Base-by-base conservation (phyloP, 2,888 invertebrate species). In the Phengaris arion region DNA sequence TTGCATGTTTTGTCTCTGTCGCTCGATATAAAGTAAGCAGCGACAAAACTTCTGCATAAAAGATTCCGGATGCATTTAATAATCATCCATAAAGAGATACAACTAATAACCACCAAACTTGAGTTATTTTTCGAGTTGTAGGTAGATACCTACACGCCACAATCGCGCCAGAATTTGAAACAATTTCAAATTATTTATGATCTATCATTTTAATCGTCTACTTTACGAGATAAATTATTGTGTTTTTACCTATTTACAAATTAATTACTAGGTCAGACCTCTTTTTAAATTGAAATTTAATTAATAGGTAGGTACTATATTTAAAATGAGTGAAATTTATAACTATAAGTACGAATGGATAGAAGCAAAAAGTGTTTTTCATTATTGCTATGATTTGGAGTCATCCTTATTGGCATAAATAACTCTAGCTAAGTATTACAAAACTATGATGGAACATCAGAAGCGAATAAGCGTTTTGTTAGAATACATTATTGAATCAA, bases 201-300 rank as follows among this genome's bases (percentile, higher is more conserved):
- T 75, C 48, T 59, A 70, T 35, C 35, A 70, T 75, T 75, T 77
- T 76, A 77, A 89, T 86, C 87, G 84, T 85, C 87, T 87, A 87
- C 89, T 86, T 88, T 89, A 89, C 86, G 88, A 87, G 90, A 75
- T 68, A 91, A 90, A 90, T 91, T 92, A 92, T 92, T 92, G 92
- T 92, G 86, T 91, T 86, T 85, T 83, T 85, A 81, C 77, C 80
- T 91, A 90, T 90, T 81, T 90, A 91, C 89, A 89, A 84, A 75
- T 70, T 75, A 70, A 57, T 59, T 48, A 55, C 75, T 75, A 75
- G 57, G 55, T 75, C 75, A 75, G 75, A 75, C 75, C 75, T 70
- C 22, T 55, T 69, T 75, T 76, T 85, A 79, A 85, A 86, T 84
- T 85, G 82, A 85, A 82, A 75, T 75, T 75, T 69, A 75, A 57